Evolutionary conservation across 2,888 invertebrate genomes (phyloP).

Genomic region (Pasiphila rectangulata): DNA sequence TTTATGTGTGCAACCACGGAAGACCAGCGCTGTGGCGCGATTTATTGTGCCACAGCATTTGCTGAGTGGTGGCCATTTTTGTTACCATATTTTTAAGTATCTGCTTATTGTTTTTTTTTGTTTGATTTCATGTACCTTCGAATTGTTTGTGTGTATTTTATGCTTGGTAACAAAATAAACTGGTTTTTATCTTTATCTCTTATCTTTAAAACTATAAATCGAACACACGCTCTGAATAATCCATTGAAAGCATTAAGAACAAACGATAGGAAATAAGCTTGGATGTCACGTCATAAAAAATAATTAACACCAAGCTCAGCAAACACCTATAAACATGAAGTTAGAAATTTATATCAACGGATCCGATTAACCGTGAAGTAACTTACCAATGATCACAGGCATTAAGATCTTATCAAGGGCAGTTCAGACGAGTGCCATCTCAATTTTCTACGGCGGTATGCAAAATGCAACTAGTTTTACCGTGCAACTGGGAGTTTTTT

Average conservation of each 20-base stretch:
- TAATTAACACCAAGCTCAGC: background rate
- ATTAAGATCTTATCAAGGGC: constrained; percentile 17
- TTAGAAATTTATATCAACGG: constrained; percentile 3
- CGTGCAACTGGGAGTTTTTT: constrained; percentile 12
- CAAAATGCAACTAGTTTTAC: constrained; percentile 27
- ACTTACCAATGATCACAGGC: background rate
- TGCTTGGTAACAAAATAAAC: too few species aligned
- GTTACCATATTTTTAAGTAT: too few species aligned
- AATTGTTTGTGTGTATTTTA: too few species aligned
- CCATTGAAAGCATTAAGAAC: background rate
- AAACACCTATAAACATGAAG: background rate
- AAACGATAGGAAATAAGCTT: background rate
- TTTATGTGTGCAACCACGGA: too few species aligned
- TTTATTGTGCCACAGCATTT: too few species aligned
- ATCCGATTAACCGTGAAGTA: background rate
- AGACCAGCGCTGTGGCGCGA: too few species aligned
- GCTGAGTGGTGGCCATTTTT: too few species aligned
- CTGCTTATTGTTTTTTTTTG: too few species aligned
- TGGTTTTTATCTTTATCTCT: too few species aligned
- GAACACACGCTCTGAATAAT: too few species aligned
- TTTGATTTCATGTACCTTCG: too few species aligned
- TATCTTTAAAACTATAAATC: too few species aligned
- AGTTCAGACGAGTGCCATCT: constrained; percentile 18
- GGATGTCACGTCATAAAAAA: background rate
- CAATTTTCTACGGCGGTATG: constrained; percentile 31